These are phyloP conservation scores for Scaptodrosophila latifasciaeformis DNA, from an alignment of 2,888 invertebrate genomes.

Conservation along the genomic window DNA sequence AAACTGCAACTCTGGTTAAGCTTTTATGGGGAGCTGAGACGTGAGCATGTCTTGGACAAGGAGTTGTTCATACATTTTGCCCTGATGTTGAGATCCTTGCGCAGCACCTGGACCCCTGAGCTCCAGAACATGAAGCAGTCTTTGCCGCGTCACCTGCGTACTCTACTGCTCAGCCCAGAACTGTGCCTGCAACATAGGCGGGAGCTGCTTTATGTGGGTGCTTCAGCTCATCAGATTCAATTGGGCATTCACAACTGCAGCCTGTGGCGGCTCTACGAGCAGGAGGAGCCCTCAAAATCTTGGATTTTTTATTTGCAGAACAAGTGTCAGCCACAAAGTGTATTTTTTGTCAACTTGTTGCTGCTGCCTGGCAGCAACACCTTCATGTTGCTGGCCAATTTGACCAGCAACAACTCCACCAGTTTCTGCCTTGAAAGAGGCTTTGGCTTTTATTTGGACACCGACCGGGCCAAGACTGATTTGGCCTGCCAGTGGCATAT, in stretches of 20 bases:
- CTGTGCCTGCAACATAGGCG: slow-evolving; percentile 44
- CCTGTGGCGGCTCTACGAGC: slow-evolving; percentile 33
- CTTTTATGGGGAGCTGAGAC: slow-evolving; percentile 44
- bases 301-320: slow-evolving; percentile 36
- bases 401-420: slow-evolving; percentile 1
- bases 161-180: slow-evolving; percentile 31
- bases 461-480: neutral
- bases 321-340: slow-evolving; percentile 16
- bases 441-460: slow-evolving; percentile 4
- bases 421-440: slow-evolving; percentile 26
- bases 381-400: slow-evolving; percentile 13
- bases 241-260: slow-evolving; percentile 43
- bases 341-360: slow-evolving; percentile 22
- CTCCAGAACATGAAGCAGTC: slow-evolving; percentile 54
- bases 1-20: slow-evolving; percentile 46
- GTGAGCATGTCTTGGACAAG: slow-evolving; percentile 11
- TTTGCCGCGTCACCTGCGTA: slow-evolving; percentile 31
- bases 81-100: slow-evolving; percentile 26
- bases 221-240: slow-evolving; percentile 4
- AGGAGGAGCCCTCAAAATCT: neutral
- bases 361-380: neutral
- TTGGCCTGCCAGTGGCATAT: slow-evolving; percentile 42
- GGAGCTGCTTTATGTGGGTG: slow-evolving; percentile 25
- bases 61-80: slow-evolving; percentile 40
- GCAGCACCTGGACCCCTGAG: slow-evolving; percentile 8